phyloP scores from a whole-genome alignment of 2,888 invertebrate genomes.

The Leptarthrus brevirostris region DNA sequence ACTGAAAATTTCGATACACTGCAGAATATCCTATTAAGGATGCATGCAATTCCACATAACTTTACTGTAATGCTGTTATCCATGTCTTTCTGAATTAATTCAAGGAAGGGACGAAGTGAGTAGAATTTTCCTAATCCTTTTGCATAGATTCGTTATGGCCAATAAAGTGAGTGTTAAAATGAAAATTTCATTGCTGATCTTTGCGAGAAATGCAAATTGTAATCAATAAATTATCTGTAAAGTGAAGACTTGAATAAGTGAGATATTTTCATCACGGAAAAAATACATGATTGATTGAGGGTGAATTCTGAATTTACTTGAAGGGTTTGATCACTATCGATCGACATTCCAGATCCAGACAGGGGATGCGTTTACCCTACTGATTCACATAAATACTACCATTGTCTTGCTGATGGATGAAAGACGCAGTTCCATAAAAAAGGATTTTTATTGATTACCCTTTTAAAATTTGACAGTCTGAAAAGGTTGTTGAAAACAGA shows the following conservation, averaged over 20 bases:
- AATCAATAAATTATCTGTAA: conserved; percentile 7
- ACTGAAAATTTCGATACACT: conserved; percentile 24
- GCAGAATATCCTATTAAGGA: conserved; percentile 16
- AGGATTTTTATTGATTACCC: conserved; percentile 36
- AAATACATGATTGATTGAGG: conserved; percentile 27
- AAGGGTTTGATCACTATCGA: not conserved
- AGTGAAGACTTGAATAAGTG: conserved; percentile 18
- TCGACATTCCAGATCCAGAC: not conserved
- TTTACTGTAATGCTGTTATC: conserved; percentile 15
- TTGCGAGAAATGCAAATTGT: conserved; percentile 19
- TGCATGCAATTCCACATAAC: not conserved
- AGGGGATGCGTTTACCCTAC: not conserved
- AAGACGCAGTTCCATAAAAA: conserved; percentile 25
- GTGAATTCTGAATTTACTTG: not conserved
- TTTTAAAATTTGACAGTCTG: conserved; percentile 25
- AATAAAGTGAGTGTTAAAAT: conserved; percentile 48
- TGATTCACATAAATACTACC: conserved; percentile 23
- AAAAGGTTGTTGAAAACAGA: conserved; percentile 24
- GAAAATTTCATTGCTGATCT: conserved; percentile 30
- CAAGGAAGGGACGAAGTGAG: conserved; percentile 3
- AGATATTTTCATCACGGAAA: conserved; percentile 25
- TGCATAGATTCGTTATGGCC: conserved; percentile 49
- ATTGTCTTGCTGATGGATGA: conserved; percentile 10
- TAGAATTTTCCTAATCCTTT: not conserved
- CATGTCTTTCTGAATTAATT: not conserved